Percentiles rank a stretch among this genome's conserved stretches.
Evolutionary conservation across 2,797 vertebrate species (phyloP).

Genomic region (Tokudaia muenninki): DNA sequence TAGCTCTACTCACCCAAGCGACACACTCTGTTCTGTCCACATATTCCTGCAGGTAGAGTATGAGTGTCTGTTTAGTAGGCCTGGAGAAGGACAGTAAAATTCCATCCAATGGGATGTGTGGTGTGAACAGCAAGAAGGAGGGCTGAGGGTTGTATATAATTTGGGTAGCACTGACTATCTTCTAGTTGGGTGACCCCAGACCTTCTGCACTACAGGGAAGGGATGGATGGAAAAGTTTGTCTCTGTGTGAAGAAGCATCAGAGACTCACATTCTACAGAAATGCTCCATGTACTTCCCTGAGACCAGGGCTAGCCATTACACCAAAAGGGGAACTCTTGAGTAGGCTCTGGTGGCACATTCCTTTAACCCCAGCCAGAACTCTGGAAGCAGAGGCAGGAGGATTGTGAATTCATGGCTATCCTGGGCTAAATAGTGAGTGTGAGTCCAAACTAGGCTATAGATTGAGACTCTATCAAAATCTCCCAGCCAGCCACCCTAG

Average conservation of each 20-base stretch:
- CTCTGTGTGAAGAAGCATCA: background rate
- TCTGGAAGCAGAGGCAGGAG: background rate
- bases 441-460: background rate
- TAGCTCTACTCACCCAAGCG: background rate
- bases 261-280: background rate
- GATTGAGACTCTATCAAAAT: background rate
- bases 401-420: background rate
- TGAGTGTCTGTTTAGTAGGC: background rate
- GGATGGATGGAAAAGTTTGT: background rate
- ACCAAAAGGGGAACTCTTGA: background rate
- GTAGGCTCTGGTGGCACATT: background rate
- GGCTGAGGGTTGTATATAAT: no score
- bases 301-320: rapidly evolving
- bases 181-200: background rate
- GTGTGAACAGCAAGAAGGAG: background rate
- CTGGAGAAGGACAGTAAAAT: background rate
- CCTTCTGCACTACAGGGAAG: background rate
- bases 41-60: background rate
- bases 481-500: background rate
- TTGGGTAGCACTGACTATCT: background rate
- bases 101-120: background rate
- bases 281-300: background rate
- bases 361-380: background rate
- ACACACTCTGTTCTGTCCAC: rapidly evolving
- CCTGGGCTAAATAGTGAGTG: background rate